Base-by-base conservation (phyloP, 2,888 invertebrate genomes). In the Anthrax anthrax region DNA sequence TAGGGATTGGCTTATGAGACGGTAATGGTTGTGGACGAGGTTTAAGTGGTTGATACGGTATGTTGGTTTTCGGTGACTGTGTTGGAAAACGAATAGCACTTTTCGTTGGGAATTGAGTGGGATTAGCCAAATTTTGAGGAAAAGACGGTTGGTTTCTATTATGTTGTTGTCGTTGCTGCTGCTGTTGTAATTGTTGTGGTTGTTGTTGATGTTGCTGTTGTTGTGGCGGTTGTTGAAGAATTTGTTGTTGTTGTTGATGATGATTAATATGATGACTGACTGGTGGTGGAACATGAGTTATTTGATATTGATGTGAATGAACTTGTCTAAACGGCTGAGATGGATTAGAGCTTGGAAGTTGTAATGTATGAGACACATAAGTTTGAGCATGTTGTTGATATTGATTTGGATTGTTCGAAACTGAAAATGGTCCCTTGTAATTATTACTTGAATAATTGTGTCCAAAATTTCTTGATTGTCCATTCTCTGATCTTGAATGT, bases 1-100 rank as follows among this genome's bases (percentile, higher is more conserved):
- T 58, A 49, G 65, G 67, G 50, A 70, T 69, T 46, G 70, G 68
- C 44, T 53, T 51, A 47, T 72, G 71, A 27, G 72, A 65, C 49
- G 61, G 70, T 59, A 71, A 71, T 17, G 70, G 68, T 48, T 70
- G 69, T 42, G 65, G 66, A 14, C 61, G 57, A 14, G 58, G 51
- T 36, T 54, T 61, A 37, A 66, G 54, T 52, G 64, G 51, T 40
- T 50, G 47, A 19, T 50, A 48, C 14, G 46, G 43, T n/a, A 48
- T 44, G 13, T 53, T 45, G n/a, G 48, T 44, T 42, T 48, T 50
- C 2, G 45, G 2, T 4, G 40, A 6, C 5, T 39, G 34, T 16
- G 50, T 39, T 46, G 45, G 45, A 18, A 43, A 43, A 17, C 42
- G 29, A 16, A 39, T 18, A 12, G 32, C 9, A 32, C 10, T 14